Evolutionary conservation across 2,797 vertebrate species (phyloP).

Genomic region (Coregonus sp.): DNA sequence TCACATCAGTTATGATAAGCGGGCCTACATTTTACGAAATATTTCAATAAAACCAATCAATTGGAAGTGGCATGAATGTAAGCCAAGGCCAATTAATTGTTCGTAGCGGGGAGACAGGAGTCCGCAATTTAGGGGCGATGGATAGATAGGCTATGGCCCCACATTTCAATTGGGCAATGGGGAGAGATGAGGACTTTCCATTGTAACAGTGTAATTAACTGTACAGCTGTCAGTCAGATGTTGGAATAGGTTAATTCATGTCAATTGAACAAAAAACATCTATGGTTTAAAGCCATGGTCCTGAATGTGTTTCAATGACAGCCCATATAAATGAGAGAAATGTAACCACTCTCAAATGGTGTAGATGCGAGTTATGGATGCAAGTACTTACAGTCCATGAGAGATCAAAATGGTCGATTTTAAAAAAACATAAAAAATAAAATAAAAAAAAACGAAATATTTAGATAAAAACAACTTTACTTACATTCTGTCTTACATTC

Average conservation of each 20-base stretch:
- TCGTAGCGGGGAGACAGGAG: neutral
- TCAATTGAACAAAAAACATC: neutral
- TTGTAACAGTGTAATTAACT: neutral
- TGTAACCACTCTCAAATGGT: neutral
- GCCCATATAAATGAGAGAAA: neutral
- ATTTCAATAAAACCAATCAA: neutral
- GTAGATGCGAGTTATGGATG: neutral
- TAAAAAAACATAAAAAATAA: too few species aligned
- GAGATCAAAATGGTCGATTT: too few species aligned
- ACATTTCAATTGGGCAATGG: neutral
- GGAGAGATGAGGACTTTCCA: too few species aligned
- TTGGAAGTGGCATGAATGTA: slow-evolving; percentile 13
- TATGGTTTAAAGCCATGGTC: neutral
- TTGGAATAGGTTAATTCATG: neutral
- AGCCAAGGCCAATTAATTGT: slow-evolving; percentile 20
- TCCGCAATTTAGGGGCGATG: neutral
- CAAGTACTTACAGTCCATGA: too few species aligned
- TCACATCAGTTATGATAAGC: neutral
- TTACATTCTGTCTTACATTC: too few species aligned
- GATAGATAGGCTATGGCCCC: neutral
- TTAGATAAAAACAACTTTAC: too few species aligned
- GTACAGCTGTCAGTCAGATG: neutral
- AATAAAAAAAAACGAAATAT: fast-evolving
- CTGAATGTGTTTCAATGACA: neutral
- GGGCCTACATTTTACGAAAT: neutral